Evolutionary conservation across 2,797 vertebrate species (phyloP).

Genomic region (Diplodus puntazzo): DNA sequence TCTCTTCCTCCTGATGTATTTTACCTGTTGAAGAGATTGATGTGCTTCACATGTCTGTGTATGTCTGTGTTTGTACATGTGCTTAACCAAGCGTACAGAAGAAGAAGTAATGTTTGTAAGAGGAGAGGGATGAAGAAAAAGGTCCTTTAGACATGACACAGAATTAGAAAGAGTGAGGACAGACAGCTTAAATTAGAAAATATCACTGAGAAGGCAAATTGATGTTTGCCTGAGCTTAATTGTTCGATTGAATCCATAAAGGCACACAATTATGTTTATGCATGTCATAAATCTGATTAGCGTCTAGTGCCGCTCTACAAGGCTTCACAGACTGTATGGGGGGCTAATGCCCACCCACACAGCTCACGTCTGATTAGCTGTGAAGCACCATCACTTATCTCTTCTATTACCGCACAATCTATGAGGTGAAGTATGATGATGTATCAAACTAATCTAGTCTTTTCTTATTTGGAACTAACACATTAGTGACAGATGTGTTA

Average conservation of each 20-base stretch:
- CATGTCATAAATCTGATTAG: conserved; percentile 78
- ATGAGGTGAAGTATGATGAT: conserved; percentile 48
- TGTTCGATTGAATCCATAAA: conserved; percentile 76
- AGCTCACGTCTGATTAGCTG: conserved; percentile 63
- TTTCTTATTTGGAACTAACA: conserved; percentile 38
- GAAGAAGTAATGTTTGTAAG: conserved; percentile 12
- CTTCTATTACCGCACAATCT: conserved; percentile 51
- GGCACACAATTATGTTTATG: conserved; percentile 73
- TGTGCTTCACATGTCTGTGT: conserved; percentile 3
- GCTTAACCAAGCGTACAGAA: background rate
- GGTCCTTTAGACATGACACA: background rate
- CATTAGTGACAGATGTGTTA: conserved; percentile 5
- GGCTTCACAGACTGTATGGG: conserved; percentile 41
- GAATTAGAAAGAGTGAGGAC: background rate
- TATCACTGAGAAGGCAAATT: conserved; percentile 44
- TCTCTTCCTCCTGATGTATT: conserved; percentile 12
- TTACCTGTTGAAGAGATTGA: conserved; percentile 9
- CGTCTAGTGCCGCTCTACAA: conserved; percentile 38
- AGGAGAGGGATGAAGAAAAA: background rate
- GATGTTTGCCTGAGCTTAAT: conserved; percentile 67
- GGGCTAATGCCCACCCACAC: conserved; percentile 64
- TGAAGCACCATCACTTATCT: conserved; percentile 54
- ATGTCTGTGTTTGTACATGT: conserved; percentile 8
- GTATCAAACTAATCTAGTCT: conserved; percentile 35
- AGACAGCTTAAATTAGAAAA: background rate